Percentiles rank a stretch among this genome's conserved stretches.
Conservation (phyloP, 35 echinoderm and acorn worm species). For the Ptychodera flava region DNA sequence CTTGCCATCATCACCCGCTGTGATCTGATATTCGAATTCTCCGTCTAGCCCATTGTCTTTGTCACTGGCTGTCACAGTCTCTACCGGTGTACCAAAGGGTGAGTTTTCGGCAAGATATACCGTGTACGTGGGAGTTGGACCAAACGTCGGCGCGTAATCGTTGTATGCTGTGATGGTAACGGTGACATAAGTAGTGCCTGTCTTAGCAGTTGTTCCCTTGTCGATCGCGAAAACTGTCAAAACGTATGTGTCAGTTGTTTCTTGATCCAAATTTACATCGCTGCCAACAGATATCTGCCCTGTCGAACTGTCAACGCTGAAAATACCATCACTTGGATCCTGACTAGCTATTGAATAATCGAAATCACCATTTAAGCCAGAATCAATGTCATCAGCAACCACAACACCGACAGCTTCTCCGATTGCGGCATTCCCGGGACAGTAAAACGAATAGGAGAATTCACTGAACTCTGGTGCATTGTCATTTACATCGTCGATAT, state of each 20-base stretch:
- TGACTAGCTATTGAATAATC: constrained; percentile 63
- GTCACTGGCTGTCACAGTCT: constrained; percentile 80
- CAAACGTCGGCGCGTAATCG: neutral
- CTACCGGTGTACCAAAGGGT: constrained; percentile 43
- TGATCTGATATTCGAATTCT: constrained; percentile 45
- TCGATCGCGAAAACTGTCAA: neutral
- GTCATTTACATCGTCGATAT: constrained; percentile 75
- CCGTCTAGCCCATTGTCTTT: constrained; percentile 53
- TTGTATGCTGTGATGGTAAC: neutral
- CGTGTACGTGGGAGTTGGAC: constrained; percentile 21
- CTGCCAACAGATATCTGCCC: constrained; percentile 34
- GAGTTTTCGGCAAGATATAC: constrained; percentile 42
- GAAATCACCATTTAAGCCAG: constrained; percentile 63
- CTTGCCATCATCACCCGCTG: constrained; percentile 44
- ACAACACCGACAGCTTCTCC: constrained; percentile 52
- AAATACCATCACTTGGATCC: constrained; percentile 33
- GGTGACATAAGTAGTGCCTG: neutral
- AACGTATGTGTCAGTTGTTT: neutral
- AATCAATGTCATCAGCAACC: constrained; percentile 62
- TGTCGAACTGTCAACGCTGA: constrained; percentile 60
- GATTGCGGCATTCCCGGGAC: constrained; percentile 49
- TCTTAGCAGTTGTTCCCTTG: neutral
- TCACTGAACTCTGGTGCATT: constrained; percentile 74
- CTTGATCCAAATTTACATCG: neutral
- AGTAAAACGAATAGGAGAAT: constrained; percentile 38